Base-by-base conservation (phyloP, 2,113 vertebrate genomes). In the Menidia beryllina region DNA sequence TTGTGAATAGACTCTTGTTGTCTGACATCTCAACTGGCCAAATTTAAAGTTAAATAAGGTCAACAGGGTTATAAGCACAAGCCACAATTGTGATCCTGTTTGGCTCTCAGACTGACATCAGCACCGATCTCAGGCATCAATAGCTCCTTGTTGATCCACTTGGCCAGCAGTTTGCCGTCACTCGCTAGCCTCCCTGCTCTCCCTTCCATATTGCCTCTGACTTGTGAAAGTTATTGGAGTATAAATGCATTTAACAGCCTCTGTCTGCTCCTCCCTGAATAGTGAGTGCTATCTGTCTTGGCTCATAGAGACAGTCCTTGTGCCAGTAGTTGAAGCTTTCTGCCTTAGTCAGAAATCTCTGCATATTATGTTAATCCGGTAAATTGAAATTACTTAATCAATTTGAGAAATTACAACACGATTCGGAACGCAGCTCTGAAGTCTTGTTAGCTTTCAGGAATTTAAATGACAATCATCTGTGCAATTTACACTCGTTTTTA, bases 171-270 rank as follows among this genome's bases (percentile, higher is more conserved):
- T 75, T 71, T 76, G 69, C 59, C 36, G 52, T 76, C 82, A 62
- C 79, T 58, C 73, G 52, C 45, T 41, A 39, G 62, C 55, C 53
- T 43, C 50, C 27, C 71, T 53, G 55, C 68, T 57, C 53, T 41
- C 63, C 50, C 24, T 69, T 55, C 60, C 52, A 53, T 70, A 47
- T 58, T 79, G 79, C 75, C 75, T 83, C 63, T 75, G 75, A 86
- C 86, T 89, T 84, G 88, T 81, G 84, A 90, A 91, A 89, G 76
- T 91, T 91, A 91, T 89, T 89, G 81, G 87, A 87, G 87, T 88
- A 85, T 89, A 88, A 90, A 88, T 89, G 82, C 64, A 15, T 87
- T 91, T 87, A 83, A 89, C 86, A 75, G 85, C 78, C 63, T 82
- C 73, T 70, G 82, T 87, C 84, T 87, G 76, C 82, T 74, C 63